Base-by-base conservation (phyloP, 2,113 vertebrate species). In the Thunnus thynnus region DNA sequence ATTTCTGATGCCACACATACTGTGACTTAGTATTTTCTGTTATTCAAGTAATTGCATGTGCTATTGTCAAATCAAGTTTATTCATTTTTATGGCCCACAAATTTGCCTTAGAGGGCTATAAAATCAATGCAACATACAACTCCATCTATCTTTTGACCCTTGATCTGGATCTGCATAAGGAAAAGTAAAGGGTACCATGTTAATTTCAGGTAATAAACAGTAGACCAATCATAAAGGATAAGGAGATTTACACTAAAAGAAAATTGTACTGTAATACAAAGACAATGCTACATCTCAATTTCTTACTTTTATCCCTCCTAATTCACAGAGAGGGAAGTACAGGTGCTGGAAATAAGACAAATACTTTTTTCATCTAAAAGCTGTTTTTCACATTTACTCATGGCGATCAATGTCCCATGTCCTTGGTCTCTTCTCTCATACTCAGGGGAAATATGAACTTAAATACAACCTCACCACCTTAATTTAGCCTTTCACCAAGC, bases 401-500 rank as follows among this genome's bases (percentile, higher is more conserved):
- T 69, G 30, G 47, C 72, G 75, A 93, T 93, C 92, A 88, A 93
- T 93, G 93, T 93, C 92, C 91, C 85, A 74, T 88, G 91, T 93
- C 92, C 90, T 93, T 85, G 72, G 71, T 86, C 76, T 91, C 72
- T 80, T 87, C 67, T 82, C 54, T 71, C 44, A 48, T 55, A 86
- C 93, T 91, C 91, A 55, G 73, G 92, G 93, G 90, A 94, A 93
- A 94, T 94, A 93, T 91, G 88, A 91, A 90, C 89, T 91, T 90
- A 91, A 93, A 92, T 80, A 90, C 86, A 86, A 88, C 86, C 89
- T 67, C 69, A 72, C 76, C 85, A 91, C 87, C 87, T 91, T 90
- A 87, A 84, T 92, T 89, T 90, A 90, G 82, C 89, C 90, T 88
- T 86, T 93, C 73, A 74, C 82, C 82, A 81, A 88, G 89, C 61